Evolutionary conservation across 2,797 vertebrate species (phyloP), one percentile per base, ranked within the genome.

Genomic region (Macroramphosus scolopax): DNA sequence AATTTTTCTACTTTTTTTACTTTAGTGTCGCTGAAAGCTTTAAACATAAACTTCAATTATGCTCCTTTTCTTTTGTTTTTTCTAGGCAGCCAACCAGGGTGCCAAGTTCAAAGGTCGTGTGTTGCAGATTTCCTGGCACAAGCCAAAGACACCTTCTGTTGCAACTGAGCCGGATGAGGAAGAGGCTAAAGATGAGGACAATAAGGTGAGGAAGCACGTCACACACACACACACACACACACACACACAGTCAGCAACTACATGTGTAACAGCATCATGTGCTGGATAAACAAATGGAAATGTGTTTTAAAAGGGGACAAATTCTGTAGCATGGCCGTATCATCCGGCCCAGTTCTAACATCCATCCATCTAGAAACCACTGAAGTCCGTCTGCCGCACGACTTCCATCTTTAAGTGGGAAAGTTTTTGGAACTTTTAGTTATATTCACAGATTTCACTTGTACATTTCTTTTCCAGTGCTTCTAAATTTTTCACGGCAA

Each of bases 91-190:
- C 75, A 98, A 97, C 87, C 96, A 98, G 82, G 95, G 95, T 33
- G 93, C 95, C 17, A 94, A 92, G 66, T 99, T 99, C 80, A 98
- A 98, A 90, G 96, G 96, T 68, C 92, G 96, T 10, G 86, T 91
- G 73, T 89, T 99, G 45, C 94, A 97, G 77, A 95, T 98, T 74
- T 92, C 94, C 1, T 99, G 96, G 97, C 93, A 97, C 89, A 98
- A 98, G 77, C 93, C 96, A 33, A 98, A 98, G 87, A 93, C 88
- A 32, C 93, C 93, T 1, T 95, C 95, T 10, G 88, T 94, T 58
- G 89, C 94, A 38, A 89, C 92, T 1, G 96, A 98, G 69, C 91
- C 92, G 0, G 95, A 98, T 79, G 96, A 97, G 43, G 95, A 96
- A 39, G 95, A 95, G 52, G 42, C 92, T 11, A 98, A 99, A 82